Percentiles rank a stretch among this genome's conserved stretches.
Conservation (phyloP, 2,113 vertebrate species). For the Osmerus mordax region DNA sequence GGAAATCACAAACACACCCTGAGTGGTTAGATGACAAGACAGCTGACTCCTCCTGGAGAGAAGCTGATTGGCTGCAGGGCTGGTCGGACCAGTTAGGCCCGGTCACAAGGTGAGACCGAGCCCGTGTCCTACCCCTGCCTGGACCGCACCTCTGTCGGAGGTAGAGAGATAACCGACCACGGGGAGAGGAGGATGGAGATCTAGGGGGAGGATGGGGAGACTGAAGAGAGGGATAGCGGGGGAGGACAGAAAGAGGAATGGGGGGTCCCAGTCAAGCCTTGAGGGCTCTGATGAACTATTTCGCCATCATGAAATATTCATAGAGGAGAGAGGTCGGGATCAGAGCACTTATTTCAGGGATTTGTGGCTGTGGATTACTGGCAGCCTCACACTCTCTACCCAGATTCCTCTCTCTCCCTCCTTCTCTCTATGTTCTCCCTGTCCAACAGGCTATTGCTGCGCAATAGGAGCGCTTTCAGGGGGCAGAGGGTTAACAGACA, state of each 20-base stretch:
- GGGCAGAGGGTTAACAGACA: background rate
- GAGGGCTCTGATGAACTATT: background rate
- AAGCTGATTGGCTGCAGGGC: too few species aligned
- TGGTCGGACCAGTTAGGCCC: too few species aligned
- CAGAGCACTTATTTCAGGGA: background rate
- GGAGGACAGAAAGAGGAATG: too few species aligned
- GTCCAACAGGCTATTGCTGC: background rate
- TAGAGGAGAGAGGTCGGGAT: constrained; percentile 4
- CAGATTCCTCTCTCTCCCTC: too few species aligned
- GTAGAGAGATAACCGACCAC: too few species aligned
- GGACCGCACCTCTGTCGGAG: too few species aligned
- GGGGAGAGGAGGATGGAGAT: too few species aligned
- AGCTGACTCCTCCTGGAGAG: too few species aligned
- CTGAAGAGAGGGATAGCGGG: too few species aligned
- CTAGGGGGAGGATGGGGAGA: too few species aligned
- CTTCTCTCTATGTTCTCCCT: background rate
- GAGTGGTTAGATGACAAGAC: background rate
- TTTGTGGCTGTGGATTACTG: constrained; percentile 3
- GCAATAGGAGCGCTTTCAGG: background rate
- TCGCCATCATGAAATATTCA: constrained; percentile 1
- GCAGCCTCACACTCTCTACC: background rate
- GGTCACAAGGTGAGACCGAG: too few species aligned
- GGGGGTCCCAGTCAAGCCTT: background rate
- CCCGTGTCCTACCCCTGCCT: too few species aligned
- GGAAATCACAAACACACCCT: background rate